A percentile compares a stretch with the other conserved stretches of the same genome.
Conservation (phyloP, 2,888 invertebrate genomes). For the Scelioninae gen. 1 region DNA sequence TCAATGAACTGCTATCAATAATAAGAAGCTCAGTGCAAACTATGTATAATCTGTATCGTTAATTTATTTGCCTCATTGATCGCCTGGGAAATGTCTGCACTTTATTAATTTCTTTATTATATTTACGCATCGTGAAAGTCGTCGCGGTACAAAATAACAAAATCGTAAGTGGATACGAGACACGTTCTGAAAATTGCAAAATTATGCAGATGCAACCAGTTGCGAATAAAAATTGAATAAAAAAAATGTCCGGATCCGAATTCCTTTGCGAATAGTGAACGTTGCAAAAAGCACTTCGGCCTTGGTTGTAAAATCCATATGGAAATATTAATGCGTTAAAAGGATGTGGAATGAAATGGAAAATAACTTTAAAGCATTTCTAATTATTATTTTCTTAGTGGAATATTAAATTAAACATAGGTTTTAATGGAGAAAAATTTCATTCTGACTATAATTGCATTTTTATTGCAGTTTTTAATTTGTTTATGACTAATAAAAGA, state of each 20-base stretch:
- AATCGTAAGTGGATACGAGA: conserved; percentile 32
- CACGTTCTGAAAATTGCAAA: conserved; percentile 30
- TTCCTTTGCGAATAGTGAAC: conserved; percentile 34
- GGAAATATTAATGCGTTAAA: no score
- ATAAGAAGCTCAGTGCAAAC: conserved; percentile 9
- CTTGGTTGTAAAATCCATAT: neutral
- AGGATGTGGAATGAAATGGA: no score
- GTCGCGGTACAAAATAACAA: conserved; percentile 33
- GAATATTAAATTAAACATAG: no score
- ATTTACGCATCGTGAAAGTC: conserved; percentile 32
- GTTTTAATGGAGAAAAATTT: no score
- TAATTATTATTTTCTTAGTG: no score
- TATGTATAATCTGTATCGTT: conserved; percentile 20
- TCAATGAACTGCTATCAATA: conserved; percentile 42
- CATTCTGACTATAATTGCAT: no score
- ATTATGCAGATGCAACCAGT: conserved; percentile 58
- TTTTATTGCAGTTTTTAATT: no score
- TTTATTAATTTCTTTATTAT: conserved; percentile 53
- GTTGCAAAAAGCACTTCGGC: neutral
- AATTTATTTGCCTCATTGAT: conserved; percentile 3
- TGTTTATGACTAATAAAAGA: no score
- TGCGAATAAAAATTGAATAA: conserved; percentile 11
- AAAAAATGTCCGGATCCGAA: conserved; percentile 12
- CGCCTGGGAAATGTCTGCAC: conserved; percentile 54
- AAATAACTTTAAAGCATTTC: no score